Evolutionary conservation across 2,113 vertebrate species (phyloP).

Genomic region (Gavia stellata): DNA sequence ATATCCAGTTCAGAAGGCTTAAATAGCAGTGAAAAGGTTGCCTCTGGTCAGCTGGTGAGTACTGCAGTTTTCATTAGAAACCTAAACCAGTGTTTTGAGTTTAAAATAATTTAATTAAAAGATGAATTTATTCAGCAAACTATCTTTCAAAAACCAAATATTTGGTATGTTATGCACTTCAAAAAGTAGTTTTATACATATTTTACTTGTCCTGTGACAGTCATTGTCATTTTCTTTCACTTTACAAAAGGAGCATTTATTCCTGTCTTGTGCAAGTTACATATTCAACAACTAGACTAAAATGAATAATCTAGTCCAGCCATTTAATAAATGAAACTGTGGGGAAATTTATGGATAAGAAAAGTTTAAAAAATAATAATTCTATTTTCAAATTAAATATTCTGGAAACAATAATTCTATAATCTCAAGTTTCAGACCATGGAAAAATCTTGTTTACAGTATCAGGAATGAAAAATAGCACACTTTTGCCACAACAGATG

Average conservation of each 20-base stretch:
- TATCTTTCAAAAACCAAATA: neutral
- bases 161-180: neutral
- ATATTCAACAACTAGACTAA: neutral
- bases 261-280: neutral
- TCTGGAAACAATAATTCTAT: neutral
- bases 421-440: neutral
- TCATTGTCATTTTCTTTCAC: neutral
- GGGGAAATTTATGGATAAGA: neutral
- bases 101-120: neutral
- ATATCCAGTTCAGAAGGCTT: neutral
- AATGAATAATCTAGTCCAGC: neutral
- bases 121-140: neutral
- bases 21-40: neutral
- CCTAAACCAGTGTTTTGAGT: neutral
- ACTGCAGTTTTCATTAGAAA: neutral
- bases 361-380: neutral
- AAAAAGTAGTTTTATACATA: neutral
- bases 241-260: neutral
- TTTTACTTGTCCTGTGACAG: neutral
- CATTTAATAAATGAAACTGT: neutral
- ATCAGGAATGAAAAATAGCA: neutral
- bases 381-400: neutral
- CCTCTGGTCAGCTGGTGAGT: neutral
- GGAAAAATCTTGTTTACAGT: neutral
- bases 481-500: no score